These are phyloP conservation scores for Todiramphus saurophagus DNA, from an alignment of 2,113 vertebrate species.

Conservation along the genomic window DNA sequence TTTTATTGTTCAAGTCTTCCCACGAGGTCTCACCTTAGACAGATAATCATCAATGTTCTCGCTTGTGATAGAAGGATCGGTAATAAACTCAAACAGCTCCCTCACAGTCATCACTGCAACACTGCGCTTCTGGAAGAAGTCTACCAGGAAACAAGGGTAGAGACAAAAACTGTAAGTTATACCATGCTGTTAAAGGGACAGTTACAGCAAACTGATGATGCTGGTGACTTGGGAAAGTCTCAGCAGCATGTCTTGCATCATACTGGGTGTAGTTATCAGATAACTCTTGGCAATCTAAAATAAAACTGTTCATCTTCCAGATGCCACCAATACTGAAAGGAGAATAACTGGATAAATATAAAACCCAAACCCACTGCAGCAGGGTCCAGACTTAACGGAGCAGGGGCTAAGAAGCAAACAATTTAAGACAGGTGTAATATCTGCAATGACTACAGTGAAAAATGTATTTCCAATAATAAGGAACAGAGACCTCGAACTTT, in stretches of 20 bases:
- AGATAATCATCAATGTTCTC: constrained; percentile 91
- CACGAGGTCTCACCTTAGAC: constrained; percentile 76
- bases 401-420: not conserved
- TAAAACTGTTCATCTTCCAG: not conserved
- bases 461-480: not conserved
- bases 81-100: constrained; percentile 95
- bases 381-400: not conserved
- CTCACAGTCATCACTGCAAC: constrained; percentile 93
- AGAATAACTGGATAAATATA: not conserved
- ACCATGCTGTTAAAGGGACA: not conserved
- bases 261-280: not conserved
- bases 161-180: not conserved
- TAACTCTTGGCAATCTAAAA: not conserved
- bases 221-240: not conserved
- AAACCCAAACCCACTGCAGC: not conserved
- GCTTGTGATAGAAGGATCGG: constrained; percentile 86
- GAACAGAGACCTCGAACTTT: not conserved
- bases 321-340: not conserved
- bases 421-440: not conserved
- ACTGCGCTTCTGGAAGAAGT: constrained; percentile 84
- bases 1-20: not conserved
- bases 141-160: constrained; percentile 63
- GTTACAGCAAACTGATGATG: not conserved
- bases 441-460: not conserved
- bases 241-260: not conserved